Percentiles rank a stretch among this genome's conserved stretches.
These are phyloP conservation scores for Thaumetopoea pityocampa DNA, from an alignment of 1,140 invertebrate genomes.

Conservation along the genomic window DNA sequence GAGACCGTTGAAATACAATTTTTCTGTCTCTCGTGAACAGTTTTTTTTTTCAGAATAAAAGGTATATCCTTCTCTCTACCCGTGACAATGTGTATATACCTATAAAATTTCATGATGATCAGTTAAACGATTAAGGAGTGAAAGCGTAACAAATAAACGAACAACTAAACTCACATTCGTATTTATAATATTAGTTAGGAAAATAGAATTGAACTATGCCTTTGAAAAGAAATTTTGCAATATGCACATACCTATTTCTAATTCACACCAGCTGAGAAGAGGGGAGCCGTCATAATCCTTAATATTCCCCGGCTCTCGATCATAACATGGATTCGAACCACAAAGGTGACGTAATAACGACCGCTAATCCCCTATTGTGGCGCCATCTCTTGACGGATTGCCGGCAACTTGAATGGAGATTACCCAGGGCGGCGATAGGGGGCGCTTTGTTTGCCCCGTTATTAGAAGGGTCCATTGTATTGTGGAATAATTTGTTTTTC, in stretches of 20 bases:
- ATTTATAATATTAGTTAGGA: no score
- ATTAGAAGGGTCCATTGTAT: constrained; percentile 56
- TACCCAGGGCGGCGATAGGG: constrained; percentile 42
- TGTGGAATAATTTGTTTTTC: constrained; percentile 60
- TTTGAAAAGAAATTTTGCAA: constrained; percentile 1
- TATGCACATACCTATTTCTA: constrained; percentile 1
- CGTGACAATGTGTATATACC: no score
- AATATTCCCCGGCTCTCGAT: constrained; percentile 64
- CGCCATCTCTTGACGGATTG: constrained; percentile 71
- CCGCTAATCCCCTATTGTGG: constrained; percentile 68
- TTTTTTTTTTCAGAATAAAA: no score
- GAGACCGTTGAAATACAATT: no score
- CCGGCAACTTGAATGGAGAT: constrained; percentile 57
- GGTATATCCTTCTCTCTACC: no score
- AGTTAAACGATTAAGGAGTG: no score
- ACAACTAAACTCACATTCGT: no score
- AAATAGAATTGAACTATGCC: no score
- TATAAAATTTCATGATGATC: no score
- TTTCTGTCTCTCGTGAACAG: no score
- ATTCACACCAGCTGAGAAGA: constrained; percentile 21
- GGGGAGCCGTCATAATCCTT: constrained; percentile 65
- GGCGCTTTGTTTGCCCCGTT: constrained; percentile 55
- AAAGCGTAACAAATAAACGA: no score
- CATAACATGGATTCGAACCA: constrained; percentile 51
- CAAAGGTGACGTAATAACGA: constrained; percentile 71